These are phyloP conservation scores for Calliopsis andreniformis DNA, from an alignment of 1,140 invertebrate genomes.

Conservation along the genomic window DNA sequence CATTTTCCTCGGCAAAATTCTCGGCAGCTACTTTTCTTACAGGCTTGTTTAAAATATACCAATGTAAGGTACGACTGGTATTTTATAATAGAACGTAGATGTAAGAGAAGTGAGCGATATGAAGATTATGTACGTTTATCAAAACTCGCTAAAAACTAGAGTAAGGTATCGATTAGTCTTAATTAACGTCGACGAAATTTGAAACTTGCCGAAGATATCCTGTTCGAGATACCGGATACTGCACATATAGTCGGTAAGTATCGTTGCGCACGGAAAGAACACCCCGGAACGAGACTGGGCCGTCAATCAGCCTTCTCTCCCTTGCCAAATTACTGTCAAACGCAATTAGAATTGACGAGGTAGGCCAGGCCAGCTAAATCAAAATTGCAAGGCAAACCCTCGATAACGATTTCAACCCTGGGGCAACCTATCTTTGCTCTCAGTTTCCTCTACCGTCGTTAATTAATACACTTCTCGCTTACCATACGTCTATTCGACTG, in stretches of 20 bases:
- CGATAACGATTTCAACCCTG: conserved; percentile 67
- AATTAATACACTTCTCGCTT: conserved; percentile 69
- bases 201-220: conserved; percentile 19
- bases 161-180: conserved; percentile 20
- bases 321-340: conserved; percentile 66
- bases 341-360: conserved; percentile 68
- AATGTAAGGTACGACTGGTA: too few relatives aligned
- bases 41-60: too few relatives aligned
- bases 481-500: conserved; percentile 55
- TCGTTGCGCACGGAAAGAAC: conserved; percentile 29
- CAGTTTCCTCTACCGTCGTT: conserved; percentile 69
- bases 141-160: too few relatives aligned
- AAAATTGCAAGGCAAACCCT: conserved; percentile 63
- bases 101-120: too few relatives aligned
- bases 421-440: conserved; percentile 49
- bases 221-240: background rate
- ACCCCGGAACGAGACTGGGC: conserved; percentile 11
- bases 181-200: conserved; percentile 27
- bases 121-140: too few relatives aligned
- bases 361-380: conserved; percentile 50
- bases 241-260: conserved; percentile 9
- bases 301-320: conserved; percentile 61
- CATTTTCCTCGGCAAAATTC: too few relatives aligned
- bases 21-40: too few relatives aligned
- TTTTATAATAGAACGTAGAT: too few relatives aligned